Conservation (phyloP, 2,888 invertebrate genomes). For the Teleiodes luculella region DNA sequence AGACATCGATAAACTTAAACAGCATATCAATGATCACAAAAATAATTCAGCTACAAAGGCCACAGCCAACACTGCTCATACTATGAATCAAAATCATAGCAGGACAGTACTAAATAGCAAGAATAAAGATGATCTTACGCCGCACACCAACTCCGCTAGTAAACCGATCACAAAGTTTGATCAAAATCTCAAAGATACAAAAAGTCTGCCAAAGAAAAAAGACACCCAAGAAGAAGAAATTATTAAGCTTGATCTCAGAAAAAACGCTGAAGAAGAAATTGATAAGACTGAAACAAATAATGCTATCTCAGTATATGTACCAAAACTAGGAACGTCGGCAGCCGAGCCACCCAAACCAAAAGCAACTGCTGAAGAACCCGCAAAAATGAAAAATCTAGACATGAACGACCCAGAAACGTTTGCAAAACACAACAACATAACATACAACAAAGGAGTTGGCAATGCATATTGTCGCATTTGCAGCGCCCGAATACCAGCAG, state of each 20-base stretch:
- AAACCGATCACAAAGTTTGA: background rate
- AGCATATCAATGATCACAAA: slow-evolving; percentile 14
- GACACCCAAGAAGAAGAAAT: background rate
- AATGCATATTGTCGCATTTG: slow-evolving; percentile 35
- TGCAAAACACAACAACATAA: slow-evolving; percentile 32
- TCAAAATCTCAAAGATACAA: background rate
- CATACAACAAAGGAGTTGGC: slow-evolving; percentile 27
- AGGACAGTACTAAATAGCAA: background rate
- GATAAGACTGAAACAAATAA: background rate
- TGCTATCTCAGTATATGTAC: background rate
- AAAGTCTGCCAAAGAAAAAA: background rate
- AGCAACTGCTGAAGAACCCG: background rate
- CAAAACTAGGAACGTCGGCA: background rate
- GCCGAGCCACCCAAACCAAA: background rate
- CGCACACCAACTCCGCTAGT: background rate
- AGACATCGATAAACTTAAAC: slow-evolving; percentile 10
- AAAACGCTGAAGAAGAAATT: background rate
- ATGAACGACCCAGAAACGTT: slow-evolving; percentile 19
- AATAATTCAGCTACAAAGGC: slow-evolving; percentile 9
- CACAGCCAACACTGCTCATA: background rate
- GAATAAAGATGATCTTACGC: background rate
- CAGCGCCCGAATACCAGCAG: slow-evolving; percentile 30
- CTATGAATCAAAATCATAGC: background rate
- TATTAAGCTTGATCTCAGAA: slow-evolving; percentile 1
- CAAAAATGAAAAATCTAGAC: background rate